Percentiles rank a stretch among this genome's conserved stretches.
Evolutionary conservation across 2,888 invertebrate genomes (phyloP).

Genomic region (Cataglyphis altisquamis): DNA sequence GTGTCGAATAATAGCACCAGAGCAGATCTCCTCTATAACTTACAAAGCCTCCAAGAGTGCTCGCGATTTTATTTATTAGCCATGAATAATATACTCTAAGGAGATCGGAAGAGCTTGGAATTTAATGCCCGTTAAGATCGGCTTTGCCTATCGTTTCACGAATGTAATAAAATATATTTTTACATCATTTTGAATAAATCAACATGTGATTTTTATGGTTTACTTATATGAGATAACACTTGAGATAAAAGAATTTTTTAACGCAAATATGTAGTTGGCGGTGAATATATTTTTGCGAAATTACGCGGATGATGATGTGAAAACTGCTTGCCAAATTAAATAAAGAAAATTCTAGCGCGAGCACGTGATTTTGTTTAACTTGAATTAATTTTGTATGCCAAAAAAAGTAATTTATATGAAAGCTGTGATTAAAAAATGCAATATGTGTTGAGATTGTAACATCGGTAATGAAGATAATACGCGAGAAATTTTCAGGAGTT

Average conservation of each 20-base stretch:
- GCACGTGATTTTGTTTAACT: slow-evolving; percentile 3
- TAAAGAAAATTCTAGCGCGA: not conserved
- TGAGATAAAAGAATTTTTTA: not conserved
- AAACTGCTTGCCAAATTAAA: not conserved
- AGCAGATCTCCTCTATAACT: slow-evolving; percentile 8
- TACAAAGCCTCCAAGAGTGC: not conserved
- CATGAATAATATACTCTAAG: not conserved
- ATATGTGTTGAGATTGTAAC: slow-evolving; percentile 19
- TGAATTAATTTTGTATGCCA: slow-evolving; percentile 24
- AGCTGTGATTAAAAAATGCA: not conserved
- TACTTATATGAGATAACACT: no score
- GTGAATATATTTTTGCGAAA: not conserved
- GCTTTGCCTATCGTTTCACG: not conserved
- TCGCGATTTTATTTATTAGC: slow-evolving; percentile 26
- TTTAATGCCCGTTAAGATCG: not conserved
- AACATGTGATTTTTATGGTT: not conserved
- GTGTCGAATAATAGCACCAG: not conserved
- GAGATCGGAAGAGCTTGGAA: not conserved
- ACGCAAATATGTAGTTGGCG: not conserved
- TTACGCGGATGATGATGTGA: not conserved
- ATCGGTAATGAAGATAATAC: slow-evolving; percentile 36
- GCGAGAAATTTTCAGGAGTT: slow-evolving; percentile 38
- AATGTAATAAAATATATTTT: slow-evolving; percentile 2
- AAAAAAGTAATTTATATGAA: slow-evolving; percentile 28
- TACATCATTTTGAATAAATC: not conserved